Evolutionary conservation across 2,113 vertebrate species (phyloP).

Genomic region (Chamaea fasciata): DNA sequence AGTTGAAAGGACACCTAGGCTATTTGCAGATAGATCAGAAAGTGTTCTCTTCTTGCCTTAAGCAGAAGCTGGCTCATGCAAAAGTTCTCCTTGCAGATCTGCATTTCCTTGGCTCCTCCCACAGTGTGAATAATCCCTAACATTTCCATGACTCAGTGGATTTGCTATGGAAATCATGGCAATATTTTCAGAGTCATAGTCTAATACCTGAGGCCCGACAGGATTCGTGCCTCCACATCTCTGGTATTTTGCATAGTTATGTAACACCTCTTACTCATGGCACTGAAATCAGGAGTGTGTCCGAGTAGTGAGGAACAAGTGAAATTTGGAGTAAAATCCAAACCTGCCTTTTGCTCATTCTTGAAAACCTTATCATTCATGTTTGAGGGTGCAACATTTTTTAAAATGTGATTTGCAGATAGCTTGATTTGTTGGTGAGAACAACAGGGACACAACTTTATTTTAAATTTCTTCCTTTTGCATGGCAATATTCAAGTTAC

Average conservation of each 20-base stretch:
- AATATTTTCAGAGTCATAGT: slow-evolving; percentile 11
- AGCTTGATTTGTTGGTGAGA: not conserved
- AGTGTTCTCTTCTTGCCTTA: not conserved
- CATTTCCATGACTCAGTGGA: slow-evolving; percentile 22
- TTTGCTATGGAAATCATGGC: slow-evolving; percentile 8
- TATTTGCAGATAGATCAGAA: not conserved
- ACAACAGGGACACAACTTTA: not conserved
- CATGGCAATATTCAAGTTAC: not conserved
- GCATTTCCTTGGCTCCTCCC: not conserved
- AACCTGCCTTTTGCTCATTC: not conserved
- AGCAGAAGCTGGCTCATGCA: not conserved
- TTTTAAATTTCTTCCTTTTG: not conserved
- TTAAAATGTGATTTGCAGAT: not conserved
- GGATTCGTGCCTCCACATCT: not conserved
- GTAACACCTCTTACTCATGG: not conserved
- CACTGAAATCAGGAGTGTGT: not conserved
- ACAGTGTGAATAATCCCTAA: slow-evolving; percentile 14
- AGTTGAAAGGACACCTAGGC: not conserved
- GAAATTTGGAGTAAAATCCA: not conserved
- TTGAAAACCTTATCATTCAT: not conserved
- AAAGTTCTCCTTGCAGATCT: not conserved
- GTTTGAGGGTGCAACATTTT: not conserved
- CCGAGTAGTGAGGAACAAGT: not conserved
- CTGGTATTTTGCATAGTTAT: slow-evolving; percentile 26
- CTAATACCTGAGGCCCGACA: slow-evolving; percentile 39